Conservation (phyloP, 2,888 invertebrate species). For the Caenorhabditis uteleia region DNA sequence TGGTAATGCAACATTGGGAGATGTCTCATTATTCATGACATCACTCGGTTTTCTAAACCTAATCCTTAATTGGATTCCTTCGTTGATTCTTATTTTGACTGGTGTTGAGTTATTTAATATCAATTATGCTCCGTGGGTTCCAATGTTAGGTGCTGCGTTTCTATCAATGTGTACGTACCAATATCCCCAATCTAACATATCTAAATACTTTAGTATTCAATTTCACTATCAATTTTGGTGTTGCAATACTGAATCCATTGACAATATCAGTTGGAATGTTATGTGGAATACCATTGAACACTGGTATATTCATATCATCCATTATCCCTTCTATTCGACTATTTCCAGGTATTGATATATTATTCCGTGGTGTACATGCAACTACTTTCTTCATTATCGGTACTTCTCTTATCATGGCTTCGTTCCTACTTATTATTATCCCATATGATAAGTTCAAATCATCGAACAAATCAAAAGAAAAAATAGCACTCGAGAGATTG, state of each 20-base stretch:
- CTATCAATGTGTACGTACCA: conserved; percentile 63
- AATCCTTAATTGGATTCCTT: conserved; percentile 74
- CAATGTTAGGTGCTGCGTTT: conserved; percentile 79
- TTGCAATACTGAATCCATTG: conserved; percentile 88
- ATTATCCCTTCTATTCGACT: background rate
- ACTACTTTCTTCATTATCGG: conserved; percentile 40
- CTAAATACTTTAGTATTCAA: conserved; percentile 80
- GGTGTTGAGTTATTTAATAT: conserved; percentile 85
- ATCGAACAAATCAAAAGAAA: no score
- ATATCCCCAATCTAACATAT: background rate
- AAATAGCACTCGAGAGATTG: no score
- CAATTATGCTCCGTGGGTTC: conserved; percentile 85
- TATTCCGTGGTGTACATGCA: conserved; percentile 39
- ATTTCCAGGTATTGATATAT: conserved; percentile 50
- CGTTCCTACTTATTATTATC: conserved; percentile 51
- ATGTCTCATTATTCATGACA: conserved; percentile 90
- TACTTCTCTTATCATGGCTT: conserved; percentile 42
- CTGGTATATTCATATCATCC: conserved; percentile 76
- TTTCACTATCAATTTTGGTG: conserved; percentile 89
- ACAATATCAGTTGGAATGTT: conserved; percentile 92
- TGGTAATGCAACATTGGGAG: conserved; percentile 89
- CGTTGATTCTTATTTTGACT: conserved; percentile 84
- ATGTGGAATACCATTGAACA: conserved; percentile 90
- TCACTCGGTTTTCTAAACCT: conserved; percentile 87
- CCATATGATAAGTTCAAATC: conserved; percentile 25